These are phyloP conservation scores for Lasioglossum marginatum DNA, from an alignment of 2,888 invertebrate species.

Conservation along the genomic window DNA sequence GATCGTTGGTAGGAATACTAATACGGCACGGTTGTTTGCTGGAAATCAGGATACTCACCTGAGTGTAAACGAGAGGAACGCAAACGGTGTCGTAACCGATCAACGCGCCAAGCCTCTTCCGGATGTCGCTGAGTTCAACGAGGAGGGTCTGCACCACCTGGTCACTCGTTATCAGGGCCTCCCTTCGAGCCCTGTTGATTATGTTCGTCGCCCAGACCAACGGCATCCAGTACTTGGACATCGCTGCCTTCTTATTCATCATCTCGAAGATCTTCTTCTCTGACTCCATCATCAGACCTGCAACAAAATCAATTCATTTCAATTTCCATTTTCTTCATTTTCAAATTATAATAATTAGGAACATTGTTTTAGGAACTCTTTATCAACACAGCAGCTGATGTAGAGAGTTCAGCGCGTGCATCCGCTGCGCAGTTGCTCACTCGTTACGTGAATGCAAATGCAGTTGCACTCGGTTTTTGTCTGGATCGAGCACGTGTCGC, in stretches of 20 bases:
- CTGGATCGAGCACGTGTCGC: not conserved
- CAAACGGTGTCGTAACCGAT: constrained; percentile 97
- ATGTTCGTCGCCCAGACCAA: constrained; percentile 97
- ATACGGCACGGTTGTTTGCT: not conserved
- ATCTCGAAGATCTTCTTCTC: constrained; percentile 96
- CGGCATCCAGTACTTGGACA: constrained; percentile 98
- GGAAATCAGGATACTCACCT: constrained; percentile 86
- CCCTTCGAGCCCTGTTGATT: constrained; percentile 94
- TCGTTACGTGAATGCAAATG: constrained; percentile 37
- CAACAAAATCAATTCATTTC: constrained; percentile 16
- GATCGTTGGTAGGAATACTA: not conserved
- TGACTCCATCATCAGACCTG: constrained; percentile 95
- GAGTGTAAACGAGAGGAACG: constrained; percentile 96
- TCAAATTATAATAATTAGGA: not conserved
- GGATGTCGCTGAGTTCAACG: constrained; percentile 95
- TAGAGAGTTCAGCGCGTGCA: constrained; percentile 49
- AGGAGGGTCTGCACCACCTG: constrained; percentile 96
- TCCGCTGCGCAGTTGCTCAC: constrained; percentile 16
- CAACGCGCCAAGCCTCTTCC: constrained; percentile 92
- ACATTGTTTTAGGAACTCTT: not conserved
- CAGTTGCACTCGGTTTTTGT: constrained; percentile 14
- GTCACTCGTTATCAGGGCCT: constrained; percentile 93
- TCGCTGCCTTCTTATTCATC: constrained; percentile 94
- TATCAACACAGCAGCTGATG: constrained; percentile 39
- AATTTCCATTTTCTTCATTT: not conserved